Base-by-base conservation (phyloP, 2,113 vertebrate species). In the Corvus moneduloides region DNA sequence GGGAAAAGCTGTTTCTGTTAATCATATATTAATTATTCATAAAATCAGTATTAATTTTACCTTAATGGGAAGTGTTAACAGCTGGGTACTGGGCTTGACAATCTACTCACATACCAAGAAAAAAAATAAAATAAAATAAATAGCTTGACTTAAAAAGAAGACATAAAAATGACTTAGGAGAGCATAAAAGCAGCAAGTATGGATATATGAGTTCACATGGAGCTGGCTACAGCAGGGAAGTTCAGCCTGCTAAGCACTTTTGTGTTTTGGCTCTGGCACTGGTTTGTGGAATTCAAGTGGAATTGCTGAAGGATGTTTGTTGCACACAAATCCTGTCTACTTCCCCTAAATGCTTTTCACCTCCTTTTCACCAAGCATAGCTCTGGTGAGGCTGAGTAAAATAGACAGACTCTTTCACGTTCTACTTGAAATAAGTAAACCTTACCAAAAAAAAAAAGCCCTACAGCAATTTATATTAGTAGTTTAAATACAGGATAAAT, bases 11-110 rank as follows among this genome's bases (percentile, higher is more conserved):
- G 94, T 92, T 97, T 96, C 30, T 97, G 69, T 95, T 96, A 96
- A 97, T 97, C 92, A 94, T 95, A 35, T 93, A 97, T 97, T 96
- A 97, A 97, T 97, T 96, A 96, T 91, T 97, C 91, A 97, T 98
- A 94, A 96, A 97, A 96, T 93, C 93, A 97, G 92, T 87, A 96
- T 97, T 94, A 97, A 63, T 75, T 84, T 88, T 97, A 95, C 84
- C 88, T 97, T 96, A 96, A 94, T 97, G 85, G 88, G 83, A 93
- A 52, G 13, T 12, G 32, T 81, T 96, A 93, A 79, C 94, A 96
- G 89, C 92, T 96, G 96, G 35, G 62, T 73, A 39, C 67, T 66
- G 44, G 19, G 14, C 16, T 91, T 48, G 63, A 67, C 55, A 85
- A 67, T 91, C 78, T 83, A 46, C 73, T 90, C 81, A 92, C 87